Percentiles rank a stretch among this genome's conserved stretches.
Conservation (phyloP, 92 coral and sea anemone genomes). For the Palythoa heliodiscus region DNA sequence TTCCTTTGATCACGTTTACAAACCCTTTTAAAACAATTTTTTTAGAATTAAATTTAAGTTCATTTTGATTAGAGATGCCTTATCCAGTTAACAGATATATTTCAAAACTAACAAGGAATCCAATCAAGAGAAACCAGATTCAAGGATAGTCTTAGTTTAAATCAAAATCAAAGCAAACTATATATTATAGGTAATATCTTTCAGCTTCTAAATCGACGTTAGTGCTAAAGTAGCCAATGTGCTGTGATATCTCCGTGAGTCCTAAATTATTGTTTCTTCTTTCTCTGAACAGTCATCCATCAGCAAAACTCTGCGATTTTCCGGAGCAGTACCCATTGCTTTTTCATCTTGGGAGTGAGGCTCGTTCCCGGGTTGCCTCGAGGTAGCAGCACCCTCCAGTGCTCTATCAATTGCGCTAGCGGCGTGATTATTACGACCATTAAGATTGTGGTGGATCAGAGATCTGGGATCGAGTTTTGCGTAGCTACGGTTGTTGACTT, state of each 20-base stretch:
- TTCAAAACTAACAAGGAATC: no score
- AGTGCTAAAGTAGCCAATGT: no score
- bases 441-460: background rate
- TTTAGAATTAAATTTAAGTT: no score
- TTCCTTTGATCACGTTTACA: no score
- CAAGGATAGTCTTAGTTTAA: no score
- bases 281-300: background rate
- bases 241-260: background rate
- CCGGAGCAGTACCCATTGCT: background rate
- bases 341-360: background rate
- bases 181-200: no score
- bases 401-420: background rate
- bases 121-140: no score
- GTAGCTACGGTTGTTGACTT: background rate
- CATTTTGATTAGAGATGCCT: no score
- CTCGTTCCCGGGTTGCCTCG: background rate
- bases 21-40: no score
- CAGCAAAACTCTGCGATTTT: background rate
- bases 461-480: background rate
- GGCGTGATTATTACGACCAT: background rate
- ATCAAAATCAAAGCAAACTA: no score
- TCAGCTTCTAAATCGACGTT: no score
- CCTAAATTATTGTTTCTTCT: background rate
- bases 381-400: background rate
- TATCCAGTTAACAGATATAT: no score